These are phyloP conservation scores for Aphaenogaster rudis DNA, from an alignment of 1,140 invertebrate species.

Conservation along the genomic window DNA sequence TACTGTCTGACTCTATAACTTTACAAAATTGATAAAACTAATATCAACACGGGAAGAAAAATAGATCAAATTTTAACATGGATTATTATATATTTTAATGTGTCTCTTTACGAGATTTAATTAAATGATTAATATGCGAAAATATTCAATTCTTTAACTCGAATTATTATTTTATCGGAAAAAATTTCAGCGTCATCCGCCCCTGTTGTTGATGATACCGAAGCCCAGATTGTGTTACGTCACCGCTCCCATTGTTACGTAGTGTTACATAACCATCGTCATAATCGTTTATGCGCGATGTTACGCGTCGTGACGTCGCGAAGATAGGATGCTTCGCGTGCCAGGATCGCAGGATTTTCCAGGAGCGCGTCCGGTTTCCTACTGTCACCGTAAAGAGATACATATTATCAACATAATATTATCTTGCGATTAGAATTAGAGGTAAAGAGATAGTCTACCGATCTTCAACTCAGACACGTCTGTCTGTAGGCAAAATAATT, in stretches of 20 bases:
- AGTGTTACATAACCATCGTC: background rate
- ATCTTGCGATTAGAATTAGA: background rate
- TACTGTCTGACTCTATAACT: background rate
- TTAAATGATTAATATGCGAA: background rate
- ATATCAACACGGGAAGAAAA: background rate
- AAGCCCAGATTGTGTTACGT: background rate
- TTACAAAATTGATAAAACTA: background rate
- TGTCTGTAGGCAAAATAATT: background rate
- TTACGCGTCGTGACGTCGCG: slow-evolving; percentile 76
- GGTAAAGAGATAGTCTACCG: background rate
- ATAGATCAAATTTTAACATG: background rate
- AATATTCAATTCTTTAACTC: background rate
- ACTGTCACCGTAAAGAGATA: background rate
- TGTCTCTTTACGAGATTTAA: background rate
- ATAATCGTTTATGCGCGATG: slow-evolving; percentile 13
- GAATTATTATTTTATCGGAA: background rate
- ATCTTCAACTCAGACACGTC: background rate
- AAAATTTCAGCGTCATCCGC: background rate
- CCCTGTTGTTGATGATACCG: background rate
- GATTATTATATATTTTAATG: slow-evolving; percentile 9
- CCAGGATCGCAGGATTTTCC: slow-evolving; percentile 71
- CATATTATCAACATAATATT: background rate
- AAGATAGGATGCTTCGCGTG: slow-evolving; percentile 74
- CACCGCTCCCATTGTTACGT: slow-evolving; percentile 32
- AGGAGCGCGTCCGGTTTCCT: slow-evolving; percentile 39